Evolutionary conservation across 1,140 invertebrate genomes (phyloP), one percentile per base, ranked within the genome.

Genomic region (Drosophila paulistorum): DNA sequence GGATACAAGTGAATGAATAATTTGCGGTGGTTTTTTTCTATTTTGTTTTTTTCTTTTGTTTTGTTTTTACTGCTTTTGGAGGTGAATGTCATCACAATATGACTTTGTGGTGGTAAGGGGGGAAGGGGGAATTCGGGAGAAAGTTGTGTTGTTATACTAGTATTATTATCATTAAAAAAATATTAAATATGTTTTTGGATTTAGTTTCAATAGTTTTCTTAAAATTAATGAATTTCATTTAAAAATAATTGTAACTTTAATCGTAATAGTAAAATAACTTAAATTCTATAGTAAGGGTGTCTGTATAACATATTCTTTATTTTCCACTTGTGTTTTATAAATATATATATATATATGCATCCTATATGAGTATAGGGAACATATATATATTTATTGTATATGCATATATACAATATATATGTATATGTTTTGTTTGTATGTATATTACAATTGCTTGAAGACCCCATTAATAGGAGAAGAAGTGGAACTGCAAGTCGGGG

Each of bases 1-100:
- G 76, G 58, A 71, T 86, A 86, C 83, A 82, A 71, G 79, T 77
- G 58, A 74, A 75, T 86, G 79, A 82, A 77, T 82, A 62, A 77
- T 48, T 83, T 80, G 77, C 83, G 83, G 83, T 86, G 83, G 83
- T 86, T 82, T 74, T 74, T 76, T 78, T 57, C 72, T 37, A 10
- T 37, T 10, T 37, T 37, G 35, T 37, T 37, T 10, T 37, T 37
- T 7, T 37, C 10, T 35, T 35, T 35, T 35, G 33, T 35, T 13
- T 39, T 13, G 37, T 39, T 39, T 5, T 39, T 71, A 58, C 79
- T 69, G 65, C 70, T 79, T 79, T 82, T 69, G 73, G 82, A 42
- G 13, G 41, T 5, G 41, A 39, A 13, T 39, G 37, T 39, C 11
- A 11, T 39, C 37, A 11, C 13, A 4, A 13, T 39, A 11, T 39